phyloP scores from a whole-genome alignment of 2,888 invertebrate genomes.

The Xestia rhomboidea region DNA sequence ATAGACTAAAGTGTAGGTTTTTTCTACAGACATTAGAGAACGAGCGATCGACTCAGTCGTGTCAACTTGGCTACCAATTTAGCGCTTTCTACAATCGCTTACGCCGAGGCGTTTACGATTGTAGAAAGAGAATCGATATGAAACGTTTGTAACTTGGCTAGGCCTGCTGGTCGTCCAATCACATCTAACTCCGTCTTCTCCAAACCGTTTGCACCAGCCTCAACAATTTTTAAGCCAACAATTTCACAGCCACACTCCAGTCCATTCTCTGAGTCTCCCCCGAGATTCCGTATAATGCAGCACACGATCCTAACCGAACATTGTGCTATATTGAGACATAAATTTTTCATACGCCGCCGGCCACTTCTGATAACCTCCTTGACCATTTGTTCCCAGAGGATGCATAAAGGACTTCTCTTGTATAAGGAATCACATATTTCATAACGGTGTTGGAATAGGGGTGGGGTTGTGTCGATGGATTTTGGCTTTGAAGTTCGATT shows the following conservation, averaged over 20 bases:
- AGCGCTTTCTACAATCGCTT: no score
- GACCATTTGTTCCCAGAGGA: conserved; percentile 88
- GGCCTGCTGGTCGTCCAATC: not conserved
- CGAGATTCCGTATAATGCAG: conserved; percentile 80
- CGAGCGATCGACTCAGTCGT: no score
- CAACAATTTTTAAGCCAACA: conserved; percentile 26
- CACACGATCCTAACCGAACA: conserved; percentile 80
- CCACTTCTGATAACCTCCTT: conserved; percentile 90
- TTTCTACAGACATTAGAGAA: no score
- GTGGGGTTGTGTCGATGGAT: conserved; percentile 58
- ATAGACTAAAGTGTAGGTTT: no score
- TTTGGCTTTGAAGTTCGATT: not conserved
- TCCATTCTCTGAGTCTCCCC: conserved; percentile 70
- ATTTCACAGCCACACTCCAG: conserved; percentile 42
- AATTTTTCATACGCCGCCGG: conserved; percentile 90
- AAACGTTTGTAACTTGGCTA: no score
- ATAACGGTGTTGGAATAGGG: conserved; percentile 81
- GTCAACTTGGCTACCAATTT: no score
- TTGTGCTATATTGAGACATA: conserved; percentile 89
- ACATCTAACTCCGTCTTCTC: not conserved
- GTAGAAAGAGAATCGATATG: no score
- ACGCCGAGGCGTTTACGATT: no score
- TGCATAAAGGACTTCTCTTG: conserved; percentile 90
- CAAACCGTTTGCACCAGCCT: not conserved
- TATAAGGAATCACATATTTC: conserved; percentile 91